Percentiles rank a stretch among this genome's conserved stretches.
phyloP scores from a whole-genome alignment of 2,113 vertebrate genomes.

The Clinocottus analis region DNA sequence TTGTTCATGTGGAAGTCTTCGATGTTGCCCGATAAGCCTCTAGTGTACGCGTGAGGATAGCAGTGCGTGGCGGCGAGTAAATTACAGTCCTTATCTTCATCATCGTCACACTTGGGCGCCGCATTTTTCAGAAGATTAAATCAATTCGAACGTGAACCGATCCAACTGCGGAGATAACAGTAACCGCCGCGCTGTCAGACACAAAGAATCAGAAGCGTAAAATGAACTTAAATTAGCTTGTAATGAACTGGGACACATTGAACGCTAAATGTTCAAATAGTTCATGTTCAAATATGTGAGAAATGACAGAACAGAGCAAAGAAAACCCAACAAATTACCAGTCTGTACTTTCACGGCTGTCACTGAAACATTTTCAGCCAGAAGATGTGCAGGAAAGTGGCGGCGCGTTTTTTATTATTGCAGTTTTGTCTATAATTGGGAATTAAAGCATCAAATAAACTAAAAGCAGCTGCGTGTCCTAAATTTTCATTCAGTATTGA shows the following conservation, averaged over 20 bases:
- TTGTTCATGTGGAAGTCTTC: not conserved
- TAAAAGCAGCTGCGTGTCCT: not conserved
- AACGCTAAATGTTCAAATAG: not conserved
- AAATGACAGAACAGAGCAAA: not conserved
- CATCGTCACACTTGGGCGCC: slow-evolving; percentile 23
- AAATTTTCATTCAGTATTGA: not conserved
- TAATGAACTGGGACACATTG: slow-evolving; percentile 14
- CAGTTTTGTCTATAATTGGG: not conserved
- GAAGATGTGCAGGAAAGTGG: no score
- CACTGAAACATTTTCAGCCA: no score
- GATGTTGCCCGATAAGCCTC: slow-evolving; percentile 4
- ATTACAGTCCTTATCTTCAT: slow-evolving; percentile 43
- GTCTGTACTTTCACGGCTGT: not conserved
- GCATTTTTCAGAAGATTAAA: slow-evolving; percentile 44
- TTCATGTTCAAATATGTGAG: slow-evolving; percentile 10
- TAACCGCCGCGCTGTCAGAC: not conserved
- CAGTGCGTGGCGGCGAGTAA: slow-evolving; percentile 21
- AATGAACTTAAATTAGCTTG: slow-evolving; percentile 23
- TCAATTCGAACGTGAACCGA: slow-evolving; percentile 28
- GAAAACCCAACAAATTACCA: not conserved
- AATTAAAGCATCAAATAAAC: slow-evolving; percentile 20
- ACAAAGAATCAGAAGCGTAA: slow-evolving; percentile 25
- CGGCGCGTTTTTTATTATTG: not conserved
- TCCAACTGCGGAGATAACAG: slow-evolving; percentile 7
- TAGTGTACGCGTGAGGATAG: slow-evolving; percentile 1